A percentile compares a stretch with the other conserved stretches of the same genome.
Conservation (phyloP, 35 echinoderm and acorn worm genomes). For the Acanthaster planci region DNA sequence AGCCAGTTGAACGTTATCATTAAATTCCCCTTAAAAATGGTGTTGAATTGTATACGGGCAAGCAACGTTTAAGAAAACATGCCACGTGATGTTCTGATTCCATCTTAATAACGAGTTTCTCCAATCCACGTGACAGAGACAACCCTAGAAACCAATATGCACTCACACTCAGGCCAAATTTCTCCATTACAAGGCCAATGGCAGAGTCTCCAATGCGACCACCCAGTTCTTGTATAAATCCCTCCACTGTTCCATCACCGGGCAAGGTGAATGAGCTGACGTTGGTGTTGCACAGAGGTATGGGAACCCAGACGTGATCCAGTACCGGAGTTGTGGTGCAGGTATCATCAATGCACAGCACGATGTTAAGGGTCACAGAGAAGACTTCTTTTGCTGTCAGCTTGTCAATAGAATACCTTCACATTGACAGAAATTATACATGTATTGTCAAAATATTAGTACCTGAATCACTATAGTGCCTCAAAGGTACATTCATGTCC, state of each 20-base stretch:
- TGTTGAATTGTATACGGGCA: no score
- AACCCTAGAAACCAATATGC: neutral
- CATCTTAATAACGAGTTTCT: no score
- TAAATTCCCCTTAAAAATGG: no score
- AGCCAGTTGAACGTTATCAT: no score
- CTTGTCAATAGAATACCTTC: conserved; percentile 23
- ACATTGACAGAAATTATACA: neutral
- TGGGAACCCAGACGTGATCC: conserved; percentile 26
- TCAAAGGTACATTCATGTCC: no score
- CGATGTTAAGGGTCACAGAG: neutral
- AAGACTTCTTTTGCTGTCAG: neutral
- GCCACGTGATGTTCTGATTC: no score
- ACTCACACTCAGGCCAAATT: conserved; percentile 20
- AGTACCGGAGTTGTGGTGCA: neutral
- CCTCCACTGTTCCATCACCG: conserved; percentile 23
- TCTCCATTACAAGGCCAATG: conserved; percentile 26
- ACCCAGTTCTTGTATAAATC: conserved; percentile 3
- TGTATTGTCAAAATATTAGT: no score
- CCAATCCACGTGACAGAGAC: no score
- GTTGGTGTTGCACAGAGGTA: conserved; percentile 32
- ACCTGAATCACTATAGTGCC: no score
- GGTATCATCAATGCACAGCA: conserved; percentile 27
- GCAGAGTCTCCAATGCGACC: conserved; percentile 33
- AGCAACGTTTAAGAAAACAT: no score
- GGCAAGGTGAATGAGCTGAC: neutral